Evolutionary conservation across 2,888 invertebrate genomes (phyloP).

Genomic region (Tortrix viridana): DNA sequence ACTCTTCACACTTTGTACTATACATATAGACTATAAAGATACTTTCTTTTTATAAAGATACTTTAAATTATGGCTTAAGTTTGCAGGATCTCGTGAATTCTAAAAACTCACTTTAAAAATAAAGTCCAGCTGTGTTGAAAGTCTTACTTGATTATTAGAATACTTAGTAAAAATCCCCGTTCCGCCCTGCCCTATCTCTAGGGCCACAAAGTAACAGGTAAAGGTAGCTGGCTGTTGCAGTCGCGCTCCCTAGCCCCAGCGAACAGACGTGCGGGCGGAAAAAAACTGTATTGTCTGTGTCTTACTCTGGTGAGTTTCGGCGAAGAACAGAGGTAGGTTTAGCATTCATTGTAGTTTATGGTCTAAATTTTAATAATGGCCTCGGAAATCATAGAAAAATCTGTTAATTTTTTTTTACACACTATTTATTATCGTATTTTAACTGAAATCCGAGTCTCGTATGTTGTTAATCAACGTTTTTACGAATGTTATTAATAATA

Average conservation of each 20-base stretch:
- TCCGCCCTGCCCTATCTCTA: conserved; percentile 46
- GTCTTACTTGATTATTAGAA: not conserved
- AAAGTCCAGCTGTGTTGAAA: no score
- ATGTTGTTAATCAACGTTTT: no score
- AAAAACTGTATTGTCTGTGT: conserved; percentile 23
- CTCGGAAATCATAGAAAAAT: not conserved
- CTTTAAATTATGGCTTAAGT: no score
- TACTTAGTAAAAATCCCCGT: conserved; percentile 22
- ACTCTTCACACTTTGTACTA: no score
- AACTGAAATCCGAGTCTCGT: no score
- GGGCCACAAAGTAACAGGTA: conserved; percentile 72
- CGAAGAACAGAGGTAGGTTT: conserved; percentile 26
- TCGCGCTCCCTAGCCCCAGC: conserved; percentile 45
- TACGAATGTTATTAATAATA: no score
- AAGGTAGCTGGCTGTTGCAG: conserved; percentile 55
- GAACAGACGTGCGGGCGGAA: conserved; percentile 45
- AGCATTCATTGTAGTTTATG: not conserved
- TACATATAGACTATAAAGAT: no score
- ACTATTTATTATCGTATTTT: no score
- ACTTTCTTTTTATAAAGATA: no score
- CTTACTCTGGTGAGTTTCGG: conserved; percentile 12
- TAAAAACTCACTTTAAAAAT: no score
- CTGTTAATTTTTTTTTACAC: not conserved
- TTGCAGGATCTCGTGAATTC: no score
- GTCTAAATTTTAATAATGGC: not conserved